A percentile compares a stretch with the other conserved stretches of the same genome.
These are phyloP conservation scores for Nycticebus coucang DNA, from an alignment of 2,113 vertebrate genomes.

Conservation along the genomic window DNA sequence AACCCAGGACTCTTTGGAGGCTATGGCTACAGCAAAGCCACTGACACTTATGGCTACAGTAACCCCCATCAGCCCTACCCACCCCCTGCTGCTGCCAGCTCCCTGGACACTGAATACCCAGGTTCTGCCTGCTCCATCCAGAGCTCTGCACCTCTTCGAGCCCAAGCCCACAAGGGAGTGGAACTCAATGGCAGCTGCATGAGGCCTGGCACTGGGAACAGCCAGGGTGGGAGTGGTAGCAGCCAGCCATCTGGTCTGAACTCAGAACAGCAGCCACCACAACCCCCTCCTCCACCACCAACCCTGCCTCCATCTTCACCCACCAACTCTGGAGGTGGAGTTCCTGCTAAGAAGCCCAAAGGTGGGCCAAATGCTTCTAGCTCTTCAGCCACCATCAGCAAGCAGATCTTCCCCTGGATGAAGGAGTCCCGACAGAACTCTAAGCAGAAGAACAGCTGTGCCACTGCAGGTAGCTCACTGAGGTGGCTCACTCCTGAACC, in stretches of 20 bases:
- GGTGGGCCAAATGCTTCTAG: constrained; percentile 88
- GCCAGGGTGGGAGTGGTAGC: constrained; percentile 83
- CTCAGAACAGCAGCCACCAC: constrained; percentile 90
- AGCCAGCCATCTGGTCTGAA: constrained; percentile 89
- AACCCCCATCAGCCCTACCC: constrained; percentile 93
- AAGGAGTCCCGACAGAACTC: constrained; percentile 97
- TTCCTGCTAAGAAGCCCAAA: constrained; percentile 93
- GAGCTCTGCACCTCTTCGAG: constrained; percentile 88
- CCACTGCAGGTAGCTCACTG: constrained; percentile 91
- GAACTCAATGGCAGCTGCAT: constrained; percentile 97
- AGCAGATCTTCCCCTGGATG: constrained; percentile 99
- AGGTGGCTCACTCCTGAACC: background rate
- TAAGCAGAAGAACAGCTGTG: constrained; percentile 95
- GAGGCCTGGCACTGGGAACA: constrained; percentile 89
- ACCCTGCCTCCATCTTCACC: constrained; percentile 93
- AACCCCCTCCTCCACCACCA: constrained; percentile 88
- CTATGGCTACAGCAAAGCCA: constrained; percentile 95
- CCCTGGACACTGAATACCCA: constrained; percentile 94
- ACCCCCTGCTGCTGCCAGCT: constrained; percentile 83
- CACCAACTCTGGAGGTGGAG: constrained; percentile 90
- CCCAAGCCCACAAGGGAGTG: constrained; percentile 91
- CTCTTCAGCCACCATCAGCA: constrained; percentile 92
- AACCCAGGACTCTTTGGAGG: constrained; percentile 97
- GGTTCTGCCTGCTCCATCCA: constrained; percentile 95
- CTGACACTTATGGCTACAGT: constrained; percentile 93